Percentiles rank a stretch among this genome's conserved stretches.
phyloP scores from a whole-genome alignment of 2,113 vertebrate species.

The Thermophis baileyi region DNA sequence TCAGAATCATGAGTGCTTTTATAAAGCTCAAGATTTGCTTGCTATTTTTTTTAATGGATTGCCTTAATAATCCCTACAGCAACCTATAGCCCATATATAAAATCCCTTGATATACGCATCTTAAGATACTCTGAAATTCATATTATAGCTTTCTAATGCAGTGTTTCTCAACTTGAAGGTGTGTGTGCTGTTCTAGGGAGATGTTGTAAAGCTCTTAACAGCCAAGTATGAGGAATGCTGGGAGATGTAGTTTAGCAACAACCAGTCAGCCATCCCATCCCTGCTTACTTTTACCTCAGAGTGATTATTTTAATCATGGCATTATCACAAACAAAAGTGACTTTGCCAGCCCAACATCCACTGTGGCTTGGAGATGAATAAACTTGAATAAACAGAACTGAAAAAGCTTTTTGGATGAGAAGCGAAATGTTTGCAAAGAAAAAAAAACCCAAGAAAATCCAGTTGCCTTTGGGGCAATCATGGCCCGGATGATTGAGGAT shows the following conservation, averaged over 20 bases:
- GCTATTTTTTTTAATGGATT: neutral
- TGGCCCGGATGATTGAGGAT: neutral
- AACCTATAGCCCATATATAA: neutral
- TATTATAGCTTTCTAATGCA: neutral
- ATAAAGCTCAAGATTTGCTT: neutral
- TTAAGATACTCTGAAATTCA: neutral
- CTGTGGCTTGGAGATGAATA: neutral
- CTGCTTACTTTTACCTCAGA: neutral
- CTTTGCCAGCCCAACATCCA: neutral
- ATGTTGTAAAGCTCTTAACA: neutral
- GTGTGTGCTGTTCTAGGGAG: neutral
- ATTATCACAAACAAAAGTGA: neutral
- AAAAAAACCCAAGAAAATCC: neutral
- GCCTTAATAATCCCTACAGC: neutral
- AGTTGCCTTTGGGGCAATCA: neutral
- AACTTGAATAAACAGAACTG: neutral
- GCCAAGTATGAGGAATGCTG: neutral
- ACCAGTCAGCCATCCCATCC: neutral
- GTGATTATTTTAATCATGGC: neutral
- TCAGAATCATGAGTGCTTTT: neutral
- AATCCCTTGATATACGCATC: neutral
- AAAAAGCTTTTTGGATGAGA: neutral
- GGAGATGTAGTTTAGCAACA: neutral
- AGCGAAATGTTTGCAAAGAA: neutral
- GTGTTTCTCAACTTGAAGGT: neutral